Conservation (phyloP, 2,888 invertebrate genomes). For the Melipona bicolor region DNA sequence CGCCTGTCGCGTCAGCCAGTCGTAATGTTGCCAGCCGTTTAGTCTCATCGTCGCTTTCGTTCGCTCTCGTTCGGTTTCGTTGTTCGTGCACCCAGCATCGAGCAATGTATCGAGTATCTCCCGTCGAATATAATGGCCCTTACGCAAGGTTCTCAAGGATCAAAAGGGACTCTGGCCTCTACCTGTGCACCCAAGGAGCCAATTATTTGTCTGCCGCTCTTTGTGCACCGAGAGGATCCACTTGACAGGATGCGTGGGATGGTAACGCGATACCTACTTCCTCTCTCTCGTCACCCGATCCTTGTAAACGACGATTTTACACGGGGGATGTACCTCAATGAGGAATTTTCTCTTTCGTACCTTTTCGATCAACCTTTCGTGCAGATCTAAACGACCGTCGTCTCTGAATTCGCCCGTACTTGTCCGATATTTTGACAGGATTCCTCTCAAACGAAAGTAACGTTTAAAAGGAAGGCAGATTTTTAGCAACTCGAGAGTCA, state of each 20-base stretch:
- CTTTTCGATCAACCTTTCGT: background rate
- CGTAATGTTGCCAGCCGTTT: slow-evolving; percentile 44
- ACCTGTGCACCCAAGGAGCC: slow-evolving; percentile 81
- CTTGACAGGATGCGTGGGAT: slow-evolving; percentile 84
- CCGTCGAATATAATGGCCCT: slow-evolving; percentile 69
- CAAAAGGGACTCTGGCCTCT: slow-evolving; percentile 76
- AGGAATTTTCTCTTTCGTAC: slow-evolving; percentile 30
- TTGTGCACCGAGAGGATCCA: slow-evolving; percentile 78
- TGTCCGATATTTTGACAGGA: too few species aligned
- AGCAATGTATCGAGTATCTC: slow-evolving; percentile 81
- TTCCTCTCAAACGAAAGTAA: too few species aligned
- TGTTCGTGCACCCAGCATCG: slow-evolving; percentile 65
- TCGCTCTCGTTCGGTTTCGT: slow-evolving; percentile 32
- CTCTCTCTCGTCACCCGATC: slow-evolving; percentile 78
- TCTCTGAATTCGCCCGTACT: background rate
- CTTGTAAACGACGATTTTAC: slow-evolving; percentile 54
- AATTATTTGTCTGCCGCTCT: slow-evolving; percentile 83
- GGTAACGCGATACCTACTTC: slow-evolving; percentile 82
- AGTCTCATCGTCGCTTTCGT: slow-evolving; percentile 33
- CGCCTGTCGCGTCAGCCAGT: slow-evolving; percentile 3
- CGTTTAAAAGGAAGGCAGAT: too few species aligned
- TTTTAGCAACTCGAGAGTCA: too few species aligned
- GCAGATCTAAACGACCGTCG: background rate
- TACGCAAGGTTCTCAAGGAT: slow-evolving; percentile 78
- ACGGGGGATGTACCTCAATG: background rate